phyloP scores from a whole-genome alignment of 2,888 invertebrate genomes.

The Bellardia bayeri region DNA sequence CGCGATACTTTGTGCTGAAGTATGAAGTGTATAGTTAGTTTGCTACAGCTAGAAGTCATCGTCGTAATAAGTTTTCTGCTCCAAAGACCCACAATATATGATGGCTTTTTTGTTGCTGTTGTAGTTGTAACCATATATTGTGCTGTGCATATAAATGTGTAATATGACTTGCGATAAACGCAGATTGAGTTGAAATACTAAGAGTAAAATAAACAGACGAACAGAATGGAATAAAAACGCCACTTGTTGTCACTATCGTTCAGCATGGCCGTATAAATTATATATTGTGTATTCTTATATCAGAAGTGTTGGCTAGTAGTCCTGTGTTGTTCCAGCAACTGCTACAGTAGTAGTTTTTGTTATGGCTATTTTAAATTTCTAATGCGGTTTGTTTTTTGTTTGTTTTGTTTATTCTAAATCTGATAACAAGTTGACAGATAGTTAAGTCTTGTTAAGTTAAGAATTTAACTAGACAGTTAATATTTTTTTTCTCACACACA shows the following conservation, averaged over 20 bases:
- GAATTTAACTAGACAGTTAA: conserved; percentile 68
- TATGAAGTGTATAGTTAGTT: neutral
- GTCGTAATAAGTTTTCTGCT: conserved; percentile 35
- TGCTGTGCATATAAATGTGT: conserved; percentile 66
- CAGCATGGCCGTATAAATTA: conserved; percentile 52
- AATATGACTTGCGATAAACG: conserved; percentile 68
- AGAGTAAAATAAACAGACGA: conserved; percentile 32
- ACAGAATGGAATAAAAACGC: conserved; percentile 54
- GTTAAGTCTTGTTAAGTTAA: conserved; percentile 74
- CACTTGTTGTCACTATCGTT: conserved; percentile 72
- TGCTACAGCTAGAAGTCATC: conserved; percentile 27
- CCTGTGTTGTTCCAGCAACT: conserved; percentile 20
- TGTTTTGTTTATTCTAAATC: conserved; percentile 57
- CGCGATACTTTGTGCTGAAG: conserved; percentile 43
- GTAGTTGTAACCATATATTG: conserved; percentile 60
- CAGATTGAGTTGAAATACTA: conserved; percentile 44
- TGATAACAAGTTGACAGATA: conserved; percentile 73
- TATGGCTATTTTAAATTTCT: conserved; percentile 71
- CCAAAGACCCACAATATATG: conserved; percentile 53
- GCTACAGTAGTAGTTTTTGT: conserved; percentile 31
- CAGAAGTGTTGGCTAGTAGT: conserved; percentile 52
- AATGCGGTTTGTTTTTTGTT: conserved; percentile 48
- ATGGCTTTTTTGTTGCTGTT: conserved; percentile 5
- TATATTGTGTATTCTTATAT: conserved; percentile 40
- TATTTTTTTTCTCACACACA: conserved; percentile 50